Base-by-base conservation (phyloP, 2,888 invertebrate genomes). In the Biston betularia region DNA sequence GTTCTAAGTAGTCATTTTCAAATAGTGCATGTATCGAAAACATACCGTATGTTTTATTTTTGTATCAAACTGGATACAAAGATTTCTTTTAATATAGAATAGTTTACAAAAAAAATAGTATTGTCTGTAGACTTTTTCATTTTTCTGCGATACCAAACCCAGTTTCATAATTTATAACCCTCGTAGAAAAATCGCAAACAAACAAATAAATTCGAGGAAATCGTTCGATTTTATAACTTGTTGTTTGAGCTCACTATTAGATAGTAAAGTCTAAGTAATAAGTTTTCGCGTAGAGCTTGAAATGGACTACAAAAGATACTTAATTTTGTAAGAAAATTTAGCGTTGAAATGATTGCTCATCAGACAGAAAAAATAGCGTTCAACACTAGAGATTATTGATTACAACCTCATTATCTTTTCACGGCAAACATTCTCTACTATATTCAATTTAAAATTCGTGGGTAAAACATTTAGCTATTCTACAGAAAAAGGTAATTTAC, bases 161-260 rank as follows among this genome's bases (percentile, higher is more conserved):
- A 68, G 58, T 72, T 64, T 55, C 65, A 44, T 12, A 73, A 72
- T 68, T 75, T 62, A 52, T 54, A 34, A 34, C 55, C 62, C 48
- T 63, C 66, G 55, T 57, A 70, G 64, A 71, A 72, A 75, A 70
- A 72, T 61, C 62, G 63, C 66, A 76, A 73, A 77, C 76, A 77
- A 77, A 75, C 76, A 74, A 74, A 73, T 64, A 75, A 67, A 75
- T 77, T 58, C 10, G 44, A 35, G 24, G 10, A 44, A 59, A 53
- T 35, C 34, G 24, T 63, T 56, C 46, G 15, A 53, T 63, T 69
- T 65, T 59, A 63, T 56, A 59, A 52, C 52, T 62, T 66, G 57
- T 57, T 60, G 54, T 55, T 61, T 44, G 38, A 52, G 33, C 6
- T 11, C 48, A 57, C 24, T 48, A 33, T 44, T 38, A 38, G 38